Base-by-base conservation (phyloP, 2,888 invertebrate species). In the Nysson spinosus region DNA sequence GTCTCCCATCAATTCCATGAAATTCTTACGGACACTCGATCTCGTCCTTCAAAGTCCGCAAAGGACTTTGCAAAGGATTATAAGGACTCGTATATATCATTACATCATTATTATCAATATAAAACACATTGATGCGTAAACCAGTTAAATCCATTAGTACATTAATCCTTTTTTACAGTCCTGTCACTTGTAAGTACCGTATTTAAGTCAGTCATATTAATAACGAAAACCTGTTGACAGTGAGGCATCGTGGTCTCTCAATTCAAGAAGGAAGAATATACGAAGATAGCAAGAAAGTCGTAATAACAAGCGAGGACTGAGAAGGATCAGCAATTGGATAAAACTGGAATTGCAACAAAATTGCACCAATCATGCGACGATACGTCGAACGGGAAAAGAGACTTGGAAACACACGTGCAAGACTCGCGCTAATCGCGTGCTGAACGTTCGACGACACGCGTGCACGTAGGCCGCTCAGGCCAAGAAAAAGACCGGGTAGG, bases 281-380 rank as follows among this genome's bases (percentile, higher is more conserved):
- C 35, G 49, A 50, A 69, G 54, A 58, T 50, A 14, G 43, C 24
- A 37, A 37, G 24, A 40, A 56, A 39, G 28, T 49, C 49, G 44
- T 20, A 39, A 50, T 30, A 11, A 20, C 12, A 32, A 32, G 35
- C 14, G 14, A 4, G 12, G 17, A 12, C 35, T n/a, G 35, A 35
- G 4, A 6, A 28, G 28, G 14, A 34, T 1, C 4, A 16, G 4
- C 34, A 34, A 4, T 14, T 4, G 14, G 4, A 1, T 3, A 16
- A 12, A 34, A 30, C 4, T n/a, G 11, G 6, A 50, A 47, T 43
- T 35, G 24, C 26, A 39, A 56, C 49, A 40, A 60, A 58, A 58
- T 69, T 43, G 52, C 50, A 50, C 58, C 55, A 51, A 69, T 69
- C 58, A 20, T 26, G 24, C 34, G 16, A 35, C 32, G 50, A 51